phyloP scores from a whole-genome alignment of 2,113 vertebrate species.

The Myocastor coypus region DNA sequence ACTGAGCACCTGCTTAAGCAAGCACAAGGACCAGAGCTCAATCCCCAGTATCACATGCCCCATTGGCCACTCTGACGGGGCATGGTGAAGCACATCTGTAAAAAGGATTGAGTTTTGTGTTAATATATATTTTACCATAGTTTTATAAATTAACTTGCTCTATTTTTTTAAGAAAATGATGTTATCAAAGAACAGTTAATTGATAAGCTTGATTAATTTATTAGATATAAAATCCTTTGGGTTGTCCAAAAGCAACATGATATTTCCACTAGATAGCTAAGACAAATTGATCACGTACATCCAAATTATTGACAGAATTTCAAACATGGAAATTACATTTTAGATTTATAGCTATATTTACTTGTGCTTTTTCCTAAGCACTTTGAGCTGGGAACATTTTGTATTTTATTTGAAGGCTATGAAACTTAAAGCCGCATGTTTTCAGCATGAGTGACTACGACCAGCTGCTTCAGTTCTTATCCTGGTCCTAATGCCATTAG shows the following conservation, averaged over 20 bases:
- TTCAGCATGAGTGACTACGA: constrained; percentile 58
- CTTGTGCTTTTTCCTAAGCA: constrained; percentile 42
- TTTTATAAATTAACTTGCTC: neutral
- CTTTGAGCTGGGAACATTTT: constrained; percentile 46
- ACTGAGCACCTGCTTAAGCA: too few relatives aligned
- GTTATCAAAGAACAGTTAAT: neutral
- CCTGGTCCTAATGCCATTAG: constrained; percentile 63
- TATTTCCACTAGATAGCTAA: constrained; percentile 56
- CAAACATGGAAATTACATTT: constrained; percentile 35
- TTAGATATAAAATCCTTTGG: constrained; percentile 5
- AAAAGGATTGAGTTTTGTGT: neutral
- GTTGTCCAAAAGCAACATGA: neutral
- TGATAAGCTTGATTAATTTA: neutral
- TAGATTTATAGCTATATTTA: constrained; percentile 37
- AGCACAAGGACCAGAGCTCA: too few relatives aligned
- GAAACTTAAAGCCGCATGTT: constrained; percentile 43
- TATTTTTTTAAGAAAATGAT: constrained; percentile 19
- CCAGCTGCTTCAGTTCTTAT: constrained; percentile 69
- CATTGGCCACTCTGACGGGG: too few relatives aligned
- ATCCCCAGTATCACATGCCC: too few relatives aligned
- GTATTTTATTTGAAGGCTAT: constrained; percentile 55
- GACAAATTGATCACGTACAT: neutral
- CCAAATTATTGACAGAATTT: constrained; percentile 36
- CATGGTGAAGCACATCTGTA: too few relatives aligned
- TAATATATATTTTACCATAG: neutral